A percentile compares a stretch with the other conserved stretches of the same genome.
phyloP scores from a whole-genome alignment of 2,888 invertebrate genomes.

The Drosophila hamatofila region DNA sequence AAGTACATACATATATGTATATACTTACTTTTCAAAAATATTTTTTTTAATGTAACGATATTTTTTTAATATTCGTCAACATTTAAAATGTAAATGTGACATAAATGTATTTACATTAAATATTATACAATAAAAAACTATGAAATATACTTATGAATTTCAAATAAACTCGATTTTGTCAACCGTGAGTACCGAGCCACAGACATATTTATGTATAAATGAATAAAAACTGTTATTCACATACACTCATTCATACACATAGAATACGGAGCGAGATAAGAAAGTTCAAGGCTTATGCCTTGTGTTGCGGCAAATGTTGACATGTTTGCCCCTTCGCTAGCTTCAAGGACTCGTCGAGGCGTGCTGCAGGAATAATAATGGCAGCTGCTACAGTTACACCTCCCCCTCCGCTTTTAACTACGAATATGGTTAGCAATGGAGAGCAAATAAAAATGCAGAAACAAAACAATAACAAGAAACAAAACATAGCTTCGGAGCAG shows the following conservation, averaged over 20 bases:
- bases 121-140: constrained; percentile 2
- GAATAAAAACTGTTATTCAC: constrained; percentile 12
- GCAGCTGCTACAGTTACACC: constrained; percentile 35
- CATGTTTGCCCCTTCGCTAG: constrained; percentile 53
- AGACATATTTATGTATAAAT: constrained; percentile 8
- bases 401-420: constrained; percentile 23
- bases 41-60: too few species aligned
- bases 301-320: constrained; percentile 65
- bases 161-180: constrained; percentile 57
- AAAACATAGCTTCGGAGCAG: constrained; percentile 21
- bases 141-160: constrained; percentile 49
- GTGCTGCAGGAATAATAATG: constrained; percentile 67
- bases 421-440: constrained; percentile 26
- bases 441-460: constrained; percentile 53
- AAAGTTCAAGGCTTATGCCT: constrained; percentile 64
- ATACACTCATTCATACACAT: constrained; percentile 11
- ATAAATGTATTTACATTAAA: constrained; percentile 9
- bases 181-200: constrained; percentile 38
- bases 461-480: constrained; percentile 42
- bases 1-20: too few species aligned
- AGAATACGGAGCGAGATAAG: constrained; percentile 34
- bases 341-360: constrained; percentile 56
- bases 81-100: constrained; percentile 12
- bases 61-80: too few species aligned
- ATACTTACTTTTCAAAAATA: too few species aligned